A percentile compares a stretch with the other conserved stretches of the same genome.
Evolutionary conservation across 2,797 vertebrate species (phyloP).

Genomic region (Xiphorhynchus erythropygius): DNA sequence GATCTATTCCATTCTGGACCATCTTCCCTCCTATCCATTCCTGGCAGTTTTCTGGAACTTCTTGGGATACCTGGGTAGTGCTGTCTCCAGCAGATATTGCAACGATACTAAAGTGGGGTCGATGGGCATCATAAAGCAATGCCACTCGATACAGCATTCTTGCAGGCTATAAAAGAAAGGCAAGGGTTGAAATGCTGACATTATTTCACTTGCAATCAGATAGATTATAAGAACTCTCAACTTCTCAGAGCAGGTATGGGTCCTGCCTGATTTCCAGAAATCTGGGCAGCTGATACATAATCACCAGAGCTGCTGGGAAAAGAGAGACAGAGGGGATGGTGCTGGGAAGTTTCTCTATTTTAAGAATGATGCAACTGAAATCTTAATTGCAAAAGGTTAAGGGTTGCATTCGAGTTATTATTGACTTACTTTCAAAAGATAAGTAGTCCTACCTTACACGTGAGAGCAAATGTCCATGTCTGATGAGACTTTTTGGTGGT

Average conservation of each 20-base stretch:
- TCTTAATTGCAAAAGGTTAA: background rate
- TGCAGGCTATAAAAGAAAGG: conserved; percentile 83
- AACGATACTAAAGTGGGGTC: conserved; percentile 94
- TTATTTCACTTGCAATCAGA: background rate
- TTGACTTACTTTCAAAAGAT: background rate
- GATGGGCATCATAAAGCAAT: conserved; percentile 96
- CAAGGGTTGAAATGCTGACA: conserved; percentile 30
- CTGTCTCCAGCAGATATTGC: conserved; percentile 89
- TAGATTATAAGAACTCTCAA: background rate
- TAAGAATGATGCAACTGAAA: background rate
- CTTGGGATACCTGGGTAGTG: conserved; percentile 85
- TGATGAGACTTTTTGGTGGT: conserved; percentile 94
- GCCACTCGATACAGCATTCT: conserved; percentile 93
- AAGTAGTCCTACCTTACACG: conserved; percentile 90
- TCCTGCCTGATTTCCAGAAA: background rate
- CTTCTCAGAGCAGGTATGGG: background rate
- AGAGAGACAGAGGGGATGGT: background rate
- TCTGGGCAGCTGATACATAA: background rate
- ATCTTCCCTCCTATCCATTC: conserved; percentile 92
- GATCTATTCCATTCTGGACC: conserved; percentile 91
- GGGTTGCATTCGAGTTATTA: background rate
- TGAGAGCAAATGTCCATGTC: conserved; percentile 95
- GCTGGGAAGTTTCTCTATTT: background rate
- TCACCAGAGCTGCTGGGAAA: background rate
- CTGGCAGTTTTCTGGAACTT: conserved; percentile 88